Base-by-base conservation (phyloP, 1,140 invertebrate genomes). In the Plectrocnemia conspersa region DNA sequence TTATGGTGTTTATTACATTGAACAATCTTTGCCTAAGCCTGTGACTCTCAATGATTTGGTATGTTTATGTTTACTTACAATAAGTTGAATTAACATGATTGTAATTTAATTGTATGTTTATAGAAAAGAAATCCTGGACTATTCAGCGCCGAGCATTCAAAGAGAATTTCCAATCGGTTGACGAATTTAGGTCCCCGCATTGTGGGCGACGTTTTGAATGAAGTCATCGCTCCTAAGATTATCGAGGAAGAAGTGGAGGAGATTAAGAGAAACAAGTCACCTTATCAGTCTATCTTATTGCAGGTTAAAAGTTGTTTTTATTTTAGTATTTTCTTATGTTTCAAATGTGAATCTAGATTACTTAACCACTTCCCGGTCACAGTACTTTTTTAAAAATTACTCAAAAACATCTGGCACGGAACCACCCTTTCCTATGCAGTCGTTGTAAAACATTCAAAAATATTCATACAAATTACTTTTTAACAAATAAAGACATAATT, bases 141-240 rank as follows among this genome's bases (percentile, higher is more conserved):
- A 24, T 61, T 61, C 41, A 58, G 59, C 15, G 55, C 52, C 4
- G 59, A 54, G 21, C 44, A 52, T 38, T 57, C 59, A 3, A 19
- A 36, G 35, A 16, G 13, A n/a, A 45, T 23, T 19, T 35, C 54
- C 5, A 9, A 23, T 13, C 38, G 46, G 18, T 23, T 61, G 16
- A 45, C 45, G 36, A 38, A 2, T 10, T 11, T 61, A 29, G 59
- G 55, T 15, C 59, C 55, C 1, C 25, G 55, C 29, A 48, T 61
- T 5, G 52, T 58, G 13, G 59, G 59, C 13, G 44, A 44, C 24
- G 42, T 27, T 2, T 46, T 41, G 3, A 61, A 61, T 27, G 50
- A 56, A 32, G 19, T 47, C 4, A 3, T 33, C n/a, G 52, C 59
- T 21, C 55, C 55, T 1, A n/a, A 25, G 13, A 52, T 61, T 11